phyloP scores from a whole-genome alignment of 92 coral and sea anemone genomes.

The Phenganax subtilis region DNA sequence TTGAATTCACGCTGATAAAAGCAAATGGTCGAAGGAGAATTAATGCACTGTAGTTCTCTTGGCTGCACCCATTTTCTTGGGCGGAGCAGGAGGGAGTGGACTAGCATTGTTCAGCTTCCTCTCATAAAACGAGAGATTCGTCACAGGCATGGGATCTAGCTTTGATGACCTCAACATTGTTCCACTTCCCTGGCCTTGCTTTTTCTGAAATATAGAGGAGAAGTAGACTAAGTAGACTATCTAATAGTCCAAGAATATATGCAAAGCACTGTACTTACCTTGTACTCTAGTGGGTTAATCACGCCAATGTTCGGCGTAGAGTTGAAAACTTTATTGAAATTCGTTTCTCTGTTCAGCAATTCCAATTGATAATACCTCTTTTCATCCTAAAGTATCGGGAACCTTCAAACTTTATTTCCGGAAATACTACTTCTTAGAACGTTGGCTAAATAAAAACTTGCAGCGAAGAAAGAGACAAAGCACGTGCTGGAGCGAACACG shows the following conservation, averaged over 20 bases:
- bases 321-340: conserved; percentile 93
- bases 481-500: background rate
- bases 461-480: background rate
- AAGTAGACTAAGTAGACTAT: background rate
- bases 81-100: conserved; percentile 97
- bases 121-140: conserved; percentile 78
- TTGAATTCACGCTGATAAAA: no score
- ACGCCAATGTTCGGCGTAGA: conserved; percentile 88
- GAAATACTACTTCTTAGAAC: no score
- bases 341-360: conserved; percentile 91
- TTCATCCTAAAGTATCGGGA: conserved; percentile 62
- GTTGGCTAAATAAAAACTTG: no score
- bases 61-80: conserved; percentile 61
- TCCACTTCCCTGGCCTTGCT: conserved; percentile 51
- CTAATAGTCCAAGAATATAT: background rate
- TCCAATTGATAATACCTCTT: conserved; percentile 93
- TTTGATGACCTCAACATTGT: conserved; percentile 63
- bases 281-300: conserved; percentile 84
- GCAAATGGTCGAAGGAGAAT: background rate
- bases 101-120: conserved; percentile 72
- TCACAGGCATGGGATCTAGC: conserved; percentile 79
- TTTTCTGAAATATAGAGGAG: conserved; percentile 42
- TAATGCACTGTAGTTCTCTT: conserved; percentile 75
- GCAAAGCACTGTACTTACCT: conserved; percentile 16
- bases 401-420: background rate